A percentile compares a stretch with the other conserved stretches of the same genome.
phyloP scores from a whole-genome alignment of 2,888 invertebrate genomes.

The Microdon myrmicae region DNA sequence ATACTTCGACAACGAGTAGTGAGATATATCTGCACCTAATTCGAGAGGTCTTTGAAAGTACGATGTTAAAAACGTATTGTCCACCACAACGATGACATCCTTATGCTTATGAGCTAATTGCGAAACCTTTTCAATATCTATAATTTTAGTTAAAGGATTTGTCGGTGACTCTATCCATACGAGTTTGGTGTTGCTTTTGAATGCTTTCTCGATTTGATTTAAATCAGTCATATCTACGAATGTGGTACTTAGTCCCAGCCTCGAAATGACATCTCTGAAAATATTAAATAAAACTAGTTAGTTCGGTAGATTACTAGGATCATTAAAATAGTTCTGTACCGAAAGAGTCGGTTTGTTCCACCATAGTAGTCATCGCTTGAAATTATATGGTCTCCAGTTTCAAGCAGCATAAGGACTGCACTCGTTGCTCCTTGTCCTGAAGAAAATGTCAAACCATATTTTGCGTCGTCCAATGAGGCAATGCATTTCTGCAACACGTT shows the following conservation, averaged over 20 bases:
- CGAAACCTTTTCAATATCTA: slow-evolving; percentile 80
- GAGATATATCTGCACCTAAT: slow-evolving; percentile 85
- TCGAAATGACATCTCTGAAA: too few species aligned
- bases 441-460: slow-evolving; percentile 83
- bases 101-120: slow-evolving; percentile 69
- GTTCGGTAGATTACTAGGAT: too few species aligned
- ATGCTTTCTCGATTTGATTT: too few species aligned
- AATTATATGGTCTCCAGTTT: slow-evolving; percentile 88
- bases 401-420: slow-evolving; percentile 78
- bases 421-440: slow-evolving; percentile 92
- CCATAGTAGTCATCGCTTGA: slow-evolving; percentile 95
- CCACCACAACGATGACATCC: slow-evolving; percentile 76
- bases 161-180: not conserved
- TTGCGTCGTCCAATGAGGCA: slow-evolving; percentile 88
- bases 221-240: too few species aligned
- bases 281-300: too few species aligned
- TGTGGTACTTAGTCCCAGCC: too few species aligned
- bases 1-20: slow-evolving; percentile 93
- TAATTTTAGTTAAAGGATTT: slow-evolving; percentile 86
- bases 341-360: slow-evolving; percentile 84
- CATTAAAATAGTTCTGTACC: too few species aligned
- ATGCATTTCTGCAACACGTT: slow-evolving; percentile 87
- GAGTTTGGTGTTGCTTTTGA: too few species aligned
- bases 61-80: slow-evolving; percentile 89
- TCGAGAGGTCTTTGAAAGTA: slow-evolving; percentile 87